These are phyloP conservation scores for Holothuria leucospilota DNA, from an alignment of 53 echinoderm and acorn worm genomes.

Conservation along the genomic window DNA sequence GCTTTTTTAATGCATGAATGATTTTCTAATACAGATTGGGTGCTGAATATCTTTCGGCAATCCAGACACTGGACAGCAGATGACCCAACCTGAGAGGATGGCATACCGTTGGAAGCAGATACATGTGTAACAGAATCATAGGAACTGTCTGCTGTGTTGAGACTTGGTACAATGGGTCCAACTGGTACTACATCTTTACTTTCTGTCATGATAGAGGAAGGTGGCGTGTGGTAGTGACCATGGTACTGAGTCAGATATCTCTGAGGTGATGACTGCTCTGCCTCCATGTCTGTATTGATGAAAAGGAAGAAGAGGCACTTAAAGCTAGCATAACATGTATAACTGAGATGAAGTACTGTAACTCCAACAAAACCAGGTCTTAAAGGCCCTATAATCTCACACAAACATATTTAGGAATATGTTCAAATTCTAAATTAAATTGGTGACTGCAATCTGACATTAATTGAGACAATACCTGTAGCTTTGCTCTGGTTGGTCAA, in stretches of 20 bases:
- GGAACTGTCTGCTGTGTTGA: neutral
- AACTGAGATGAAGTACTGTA: too few relatives aligned
- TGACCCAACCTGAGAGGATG: neutral
- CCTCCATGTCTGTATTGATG: too few relatives aligned
- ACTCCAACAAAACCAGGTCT: too few relatives aligned
- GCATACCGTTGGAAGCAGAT: neutral
- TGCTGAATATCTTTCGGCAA: neutral
- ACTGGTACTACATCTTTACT: neutral
- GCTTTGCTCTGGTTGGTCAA: too few relatives aligned
- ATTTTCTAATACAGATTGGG: neutral
- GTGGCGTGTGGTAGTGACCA: neutral
- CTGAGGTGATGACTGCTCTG: too few relatives aligned
- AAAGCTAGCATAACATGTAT: too few relatives aligned
- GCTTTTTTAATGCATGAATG: neutral
- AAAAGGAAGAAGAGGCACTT: too few relatives aligned
- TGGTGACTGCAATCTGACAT: too few relatives aligned
- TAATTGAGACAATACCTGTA: too few relatives aligned
- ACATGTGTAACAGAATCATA: neutral
- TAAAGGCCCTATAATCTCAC: too few relatives aligned
- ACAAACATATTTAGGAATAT: too few relatives aligned
- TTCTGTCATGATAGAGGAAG: neutral
- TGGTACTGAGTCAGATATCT: neutral
- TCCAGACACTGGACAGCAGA: neutral
- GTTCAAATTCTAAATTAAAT: too few relatives aligned
- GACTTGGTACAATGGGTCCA: slow-evolving; percentile 6